Conservation (phyloP, 1,140 invertebrate genomes). For the Dendrolimus punctatus region DNA sequence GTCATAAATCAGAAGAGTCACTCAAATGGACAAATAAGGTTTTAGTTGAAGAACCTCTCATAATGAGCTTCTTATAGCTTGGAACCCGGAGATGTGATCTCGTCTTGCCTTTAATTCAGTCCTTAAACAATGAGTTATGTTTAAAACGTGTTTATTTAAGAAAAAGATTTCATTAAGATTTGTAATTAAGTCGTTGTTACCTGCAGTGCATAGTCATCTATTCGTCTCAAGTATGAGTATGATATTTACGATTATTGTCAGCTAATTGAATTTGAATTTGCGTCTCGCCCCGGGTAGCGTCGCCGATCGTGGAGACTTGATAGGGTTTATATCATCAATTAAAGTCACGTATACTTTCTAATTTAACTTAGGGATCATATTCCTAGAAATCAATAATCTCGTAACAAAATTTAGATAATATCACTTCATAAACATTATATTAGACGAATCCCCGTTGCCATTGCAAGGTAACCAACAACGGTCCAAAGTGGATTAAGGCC, state of each 20-base stretch:
- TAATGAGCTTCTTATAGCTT: slow-evolving; percentile 6
- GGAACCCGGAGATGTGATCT: slow-evolving; percentile 6
- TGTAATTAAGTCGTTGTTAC: slow-evolving; percentile 28
- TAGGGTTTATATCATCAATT: slow-evolving; percentile 22
- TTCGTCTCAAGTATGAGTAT: slow-evolving; percentile 12
- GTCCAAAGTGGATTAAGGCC: too few species aligned
- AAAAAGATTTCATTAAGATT: slow-evolving; percentile 9
- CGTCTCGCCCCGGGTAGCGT: slow-evolving; percentile 33
- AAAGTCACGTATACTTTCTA: slow-evolving; percentile 26
- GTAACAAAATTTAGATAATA: too few species aligned
- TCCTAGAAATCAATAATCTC: too few species aligned
- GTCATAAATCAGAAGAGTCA: slow-evolving; percentile 20
- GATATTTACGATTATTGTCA: slow-evolving; percentile 25
- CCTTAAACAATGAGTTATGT: slow-evolving; percentile 27
- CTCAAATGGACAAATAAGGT: slow-evolving; percentile 14
- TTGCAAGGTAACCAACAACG: too few species aligned
- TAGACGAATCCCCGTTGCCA: too few species aligned
- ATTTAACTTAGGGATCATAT: slow-evolving; percentile 7
- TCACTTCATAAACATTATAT: too few species aligned
- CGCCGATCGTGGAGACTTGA: slow-evolving; percentile 34
- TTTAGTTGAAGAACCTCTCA: slow-evolving; percentile 25
- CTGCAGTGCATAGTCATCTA: slow-evolving; percentile 6
- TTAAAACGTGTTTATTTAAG: slow-evolving; percentile 19
- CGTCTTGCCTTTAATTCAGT: slow-evolving; percentile 19
- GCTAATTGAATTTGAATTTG: slow-evolving; percentile 46